Conservation (phyloP, 2,113 vertebrate genomes). For the Bujurquina vittata region DNA sequence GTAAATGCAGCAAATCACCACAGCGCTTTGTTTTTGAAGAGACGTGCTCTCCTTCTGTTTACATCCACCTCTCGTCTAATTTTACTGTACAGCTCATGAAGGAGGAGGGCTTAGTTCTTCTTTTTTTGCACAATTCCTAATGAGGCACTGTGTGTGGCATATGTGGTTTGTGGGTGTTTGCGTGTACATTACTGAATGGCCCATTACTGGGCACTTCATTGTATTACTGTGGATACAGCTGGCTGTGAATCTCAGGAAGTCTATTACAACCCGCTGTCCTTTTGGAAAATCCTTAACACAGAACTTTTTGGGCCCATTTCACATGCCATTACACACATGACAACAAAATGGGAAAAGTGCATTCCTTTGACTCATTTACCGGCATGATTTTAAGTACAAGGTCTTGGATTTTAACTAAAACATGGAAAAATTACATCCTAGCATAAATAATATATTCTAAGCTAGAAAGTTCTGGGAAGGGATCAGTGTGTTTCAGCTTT, state of each 20-base stretch:
- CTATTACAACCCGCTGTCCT: constrained; percentile 47
- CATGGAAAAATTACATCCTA: fast-evolving
- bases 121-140: not conserved
- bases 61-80: constrained; percentile 8
- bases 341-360: not conserved
- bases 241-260: constrained; percentile 58
- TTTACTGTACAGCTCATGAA: constrained; percentile 2
- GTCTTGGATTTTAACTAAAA: not conserved
- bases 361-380: not conserved
- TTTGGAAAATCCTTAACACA: constrained; percentile 50
- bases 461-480: not conserved
- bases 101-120: constrained; percentile 18
- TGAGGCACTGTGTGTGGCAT: not conserved
- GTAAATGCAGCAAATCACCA: constrained; percentile 1
- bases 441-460: not conserved
- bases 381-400: not conserved
- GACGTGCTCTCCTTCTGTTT: not conserved
- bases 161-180: not conserved
- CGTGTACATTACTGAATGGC: constrained; percentile 10
- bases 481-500: not conserved
- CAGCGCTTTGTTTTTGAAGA: constrained; percentile 19
- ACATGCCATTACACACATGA: constrained; percentile 44
- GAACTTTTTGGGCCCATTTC: constrained; percentile 43
- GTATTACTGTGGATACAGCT: constrained; percentile 50
- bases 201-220: constrained; percentile 33